Evolutionary conservation across 2,113 vertebrate genomes (phyloP).

Genomic region (Dipodomys spectabilis): DNA sequence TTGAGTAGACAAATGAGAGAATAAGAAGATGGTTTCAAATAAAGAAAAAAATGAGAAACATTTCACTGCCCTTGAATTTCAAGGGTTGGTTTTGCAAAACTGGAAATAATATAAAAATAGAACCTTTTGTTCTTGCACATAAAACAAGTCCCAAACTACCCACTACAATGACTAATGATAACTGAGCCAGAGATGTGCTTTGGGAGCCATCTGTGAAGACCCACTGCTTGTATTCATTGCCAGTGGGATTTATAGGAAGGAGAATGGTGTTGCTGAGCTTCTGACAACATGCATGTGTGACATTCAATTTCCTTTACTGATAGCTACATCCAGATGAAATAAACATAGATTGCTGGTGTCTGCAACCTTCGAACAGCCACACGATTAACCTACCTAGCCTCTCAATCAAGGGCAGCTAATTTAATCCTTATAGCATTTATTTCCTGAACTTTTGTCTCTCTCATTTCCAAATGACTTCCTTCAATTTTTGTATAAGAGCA

Average conservation of each 20-base stretch:
- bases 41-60: background rate
- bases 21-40: background rate
- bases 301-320: background rate
- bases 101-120: background rate
- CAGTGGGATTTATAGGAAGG: background rate
- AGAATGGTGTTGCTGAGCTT: background rate
- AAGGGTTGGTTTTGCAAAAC: constrained; percentile 39
- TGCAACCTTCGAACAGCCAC: background rate
- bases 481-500: constrained; percentile 39
- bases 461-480: constrained; percentile 45
- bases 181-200: background rate
- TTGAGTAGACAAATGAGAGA: background rate
- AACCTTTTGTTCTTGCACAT: background rate
- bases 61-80: constrained; percentile 54
- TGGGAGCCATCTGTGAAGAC: background rate
- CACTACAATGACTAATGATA: constrained; percentile 9
- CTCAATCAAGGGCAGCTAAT: background rate
- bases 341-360: background rate
- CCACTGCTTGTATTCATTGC: background rate
- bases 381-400: background rate
- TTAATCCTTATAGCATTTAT: constrained; percentile 40
- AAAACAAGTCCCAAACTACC: constrained; percentile 39
- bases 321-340: background rate
- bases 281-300: background rate
- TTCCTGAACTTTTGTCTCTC: constrained; percentile 22